Evolutionary conservation across 2,113 vertebrate genomes (phyloP), one percentile per base, ranked within the genome.

Genomic region (Sebastes schlegelii): DNA sequence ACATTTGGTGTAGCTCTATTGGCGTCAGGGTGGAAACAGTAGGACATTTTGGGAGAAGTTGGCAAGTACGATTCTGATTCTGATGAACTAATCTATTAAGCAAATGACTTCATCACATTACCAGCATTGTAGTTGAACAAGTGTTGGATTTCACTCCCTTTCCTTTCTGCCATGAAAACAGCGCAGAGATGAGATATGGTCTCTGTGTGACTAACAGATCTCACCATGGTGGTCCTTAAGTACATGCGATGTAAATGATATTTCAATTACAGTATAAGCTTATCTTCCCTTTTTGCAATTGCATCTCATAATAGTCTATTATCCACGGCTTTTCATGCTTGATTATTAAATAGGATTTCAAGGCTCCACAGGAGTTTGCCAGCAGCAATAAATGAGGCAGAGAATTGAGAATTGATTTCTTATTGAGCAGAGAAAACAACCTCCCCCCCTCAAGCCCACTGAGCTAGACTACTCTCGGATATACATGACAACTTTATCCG

Each of bases 281-380:
- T 93, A 92, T 93, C 91, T 81, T 77, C 84, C 79, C 68, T 66
- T 81, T 49, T 90, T 82, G 73, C 79, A 89, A 92, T 86, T 83
- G 86, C 84, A 83, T 89, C 86, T 83, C 79, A 90, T 94, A 89
- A 94, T 83, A 82, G 88, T 88, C 89, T 88, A 89, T 94, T 92
- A 94, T 93, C 91, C 75, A 65, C 43, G 34, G 85, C 77, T 90
- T 92, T 91, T 92, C 90, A 92, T 82, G 86, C 76, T 74, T 86
- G 85, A 92, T 93, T 93, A 93, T 92, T 93, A 92, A 95, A 94
- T 83, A 89, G 92, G 88, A 94, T 94, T 94, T 92, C 84, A 87
- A 86, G 87, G 82, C 84, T 85, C 81, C 4, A 52, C 54, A 21
- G 77, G 78, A 91, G 71, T 86, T 85, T 86, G 84, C 86, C 75